These are phyloP conservation scores for Paracyclopina nana DNA, from an alignment of 1,140 invertebrate genomes.

Conservation along the genomic window DNA sequence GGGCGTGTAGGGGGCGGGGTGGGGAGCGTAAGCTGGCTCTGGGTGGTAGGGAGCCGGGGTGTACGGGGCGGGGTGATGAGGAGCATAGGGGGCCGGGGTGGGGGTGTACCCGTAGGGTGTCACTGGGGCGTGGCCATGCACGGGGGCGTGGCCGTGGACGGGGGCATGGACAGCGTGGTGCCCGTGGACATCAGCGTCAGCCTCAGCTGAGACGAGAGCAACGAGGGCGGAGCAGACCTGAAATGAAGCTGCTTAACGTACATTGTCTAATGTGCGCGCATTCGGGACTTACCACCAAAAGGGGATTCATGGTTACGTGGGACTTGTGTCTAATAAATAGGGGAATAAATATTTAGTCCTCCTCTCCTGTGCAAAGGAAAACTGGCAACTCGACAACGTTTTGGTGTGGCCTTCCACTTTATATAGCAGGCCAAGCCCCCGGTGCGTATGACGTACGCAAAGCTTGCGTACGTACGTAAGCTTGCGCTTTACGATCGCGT, in stretches of 20 bases:
- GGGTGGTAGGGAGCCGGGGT: not conserved
- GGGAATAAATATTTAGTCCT: no score
- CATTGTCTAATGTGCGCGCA: not conserved
- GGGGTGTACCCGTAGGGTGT: conserved; percentile 8
- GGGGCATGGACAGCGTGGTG: not conserved
- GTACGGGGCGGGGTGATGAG: not conserved
- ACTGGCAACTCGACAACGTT: conserved; percentile 9
- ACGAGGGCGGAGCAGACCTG: not conserved
- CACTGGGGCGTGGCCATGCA: conserved; percentile 2
- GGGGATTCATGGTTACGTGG: not conserved
- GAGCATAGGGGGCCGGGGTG: not conserved
- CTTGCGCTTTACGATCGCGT: no score
- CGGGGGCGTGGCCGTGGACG: conserved; percentile 10
- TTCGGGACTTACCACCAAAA: not conserved
- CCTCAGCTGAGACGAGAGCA: not conserved
- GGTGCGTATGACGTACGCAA: no score
- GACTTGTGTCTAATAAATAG: no score
- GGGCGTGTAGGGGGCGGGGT: not conserved
- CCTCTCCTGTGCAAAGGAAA: conserved; percentile 6
- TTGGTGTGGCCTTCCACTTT: no score
- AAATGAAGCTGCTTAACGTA: not conserved
- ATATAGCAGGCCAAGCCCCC: no score
- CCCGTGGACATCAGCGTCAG: not conserved
- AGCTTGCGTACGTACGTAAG: no score
- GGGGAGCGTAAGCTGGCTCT: not conserved